Evolutionary conservation across 2,888 invertebrate genomes (phyloP).

Genomic region (Andrena chrysosceles): DNA sequence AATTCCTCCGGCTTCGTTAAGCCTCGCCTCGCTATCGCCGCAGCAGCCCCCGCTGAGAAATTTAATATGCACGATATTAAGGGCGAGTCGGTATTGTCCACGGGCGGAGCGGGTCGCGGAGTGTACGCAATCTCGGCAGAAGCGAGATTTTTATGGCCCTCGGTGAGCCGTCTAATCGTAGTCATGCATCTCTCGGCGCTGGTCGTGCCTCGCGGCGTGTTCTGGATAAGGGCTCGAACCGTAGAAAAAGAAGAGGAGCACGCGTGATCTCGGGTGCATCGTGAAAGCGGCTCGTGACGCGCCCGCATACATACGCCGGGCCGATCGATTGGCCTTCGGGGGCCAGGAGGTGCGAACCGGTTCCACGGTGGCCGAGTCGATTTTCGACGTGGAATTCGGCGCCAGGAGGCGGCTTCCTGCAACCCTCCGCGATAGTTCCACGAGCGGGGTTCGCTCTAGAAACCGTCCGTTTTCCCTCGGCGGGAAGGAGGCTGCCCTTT

Average conservation of each 20-base stretch:
- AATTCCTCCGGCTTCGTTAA: neutral
- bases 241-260: constrained; percentile 31
- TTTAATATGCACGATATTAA: constrained; percentile 50
- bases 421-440: constrained; percentile 55
- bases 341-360: constrained; percentile 78
- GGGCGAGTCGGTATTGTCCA: constrained; percentile 7
- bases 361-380: constrained; percentile 65
- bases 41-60: neutral
- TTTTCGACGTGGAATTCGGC: constrained; percentile 69
- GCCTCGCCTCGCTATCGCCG: neutral
- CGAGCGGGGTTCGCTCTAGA: constrained; percentile 28
- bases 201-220: constrained; percentile 63
- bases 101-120: neutral
- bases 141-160: constrained; percentile 30
- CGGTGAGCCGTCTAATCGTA: constrained; percentile 58
- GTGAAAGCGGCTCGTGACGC: constrained; percentile 63
- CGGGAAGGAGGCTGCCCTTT: constrained; percentile 38
- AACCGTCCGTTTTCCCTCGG: constrained; percentile 26
- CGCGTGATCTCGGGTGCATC: constrained; percentile 64
- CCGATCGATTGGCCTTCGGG: constrained; percentile 75
- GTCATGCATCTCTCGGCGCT: constrained; percentile 54
- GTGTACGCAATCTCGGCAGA: constrained; percentile 38
- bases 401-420: constrained; percentile 29
- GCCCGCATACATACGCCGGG: constrained; percentile 18
- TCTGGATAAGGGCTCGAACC: constrained; percentile 61